Conservation (phyloP, 2,888 invertebrate genomes). For the Ormia ochracea region DNA sequence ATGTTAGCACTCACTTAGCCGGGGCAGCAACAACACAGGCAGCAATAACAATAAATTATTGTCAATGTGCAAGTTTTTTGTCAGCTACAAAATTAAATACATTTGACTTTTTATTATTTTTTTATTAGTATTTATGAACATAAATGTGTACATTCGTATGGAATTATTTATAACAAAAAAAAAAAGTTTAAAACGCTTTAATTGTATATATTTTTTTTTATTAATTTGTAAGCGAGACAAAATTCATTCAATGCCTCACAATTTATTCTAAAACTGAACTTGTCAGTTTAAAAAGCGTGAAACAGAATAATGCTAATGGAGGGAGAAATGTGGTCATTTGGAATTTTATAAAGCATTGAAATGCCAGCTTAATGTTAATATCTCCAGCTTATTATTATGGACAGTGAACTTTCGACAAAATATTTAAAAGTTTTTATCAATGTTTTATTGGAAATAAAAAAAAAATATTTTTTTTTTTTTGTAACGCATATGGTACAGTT, state of each 20-base stretch:
- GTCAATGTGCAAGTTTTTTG: conserved; percentile 4
- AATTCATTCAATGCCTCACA: not conserved
- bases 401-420: too few relatives aligned
- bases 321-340: not conserved
- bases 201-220: not conserved
- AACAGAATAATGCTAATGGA: not conserved
- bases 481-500: too few relatives aligned
- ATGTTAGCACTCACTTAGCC: conserved; percentile 2
- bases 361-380: not conserved
- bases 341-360: not conserved
- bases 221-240: not conserved
- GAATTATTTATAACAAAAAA: conserved; percentile 19
- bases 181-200: not conserved
- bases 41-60: not conserved
- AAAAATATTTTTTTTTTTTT: too few relatives aligned
- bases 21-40: not conserved
- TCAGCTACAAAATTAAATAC: not conserved
- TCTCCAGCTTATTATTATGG: too few relatives aligned
- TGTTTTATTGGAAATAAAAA: too few relatives aligned
- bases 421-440: too few relatives aligned
- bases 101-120: conserved; percentile 1
- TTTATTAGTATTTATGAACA: not conserved
- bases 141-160: conserved; percentile 9
- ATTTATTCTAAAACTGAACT: not conserved
- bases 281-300: conserved; percentile 7